Evolutionary conservation across 64 coral and sea anemone species (phyloP).

Genomic region (Montipora capricornis): DNA sequence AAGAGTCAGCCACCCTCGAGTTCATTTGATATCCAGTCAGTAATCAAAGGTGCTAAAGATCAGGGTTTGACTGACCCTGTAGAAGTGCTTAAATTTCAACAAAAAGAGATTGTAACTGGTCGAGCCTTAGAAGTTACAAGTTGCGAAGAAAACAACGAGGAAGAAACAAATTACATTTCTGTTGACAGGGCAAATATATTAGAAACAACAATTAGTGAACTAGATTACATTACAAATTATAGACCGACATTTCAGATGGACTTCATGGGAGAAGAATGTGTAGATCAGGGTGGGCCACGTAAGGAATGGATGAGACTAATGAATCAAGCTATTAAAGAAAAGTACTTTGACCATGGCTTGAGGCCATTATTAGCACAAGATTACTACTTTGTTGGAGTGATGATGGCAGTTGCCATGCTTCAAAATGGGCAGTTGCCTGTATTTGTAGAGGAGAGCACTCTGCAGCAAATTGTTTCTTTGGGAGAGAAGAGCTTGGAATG

Average conservation of each 20-base stretch:
- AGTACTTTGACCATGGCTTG: conserved; percentile 60
- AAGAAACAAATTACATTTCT: not conserved
- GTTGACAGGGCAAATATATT: conserved; percentile 9
- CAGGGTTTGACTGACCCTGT: conserved; percentile 28
- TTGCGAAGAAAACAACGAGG: not conserved
- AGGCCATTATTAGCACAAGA: not conserved
- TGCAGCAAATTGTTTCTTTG: no score
- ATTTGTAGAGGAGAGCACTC: not conserved
- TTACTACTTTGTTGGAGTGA: conserved; percentile 55
- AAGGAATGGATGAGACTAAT: conserved; percentile 56
- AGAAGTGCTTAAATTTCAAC: conserved; percentile 31
- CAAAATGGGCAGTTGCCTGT: conserved; percentile 42
- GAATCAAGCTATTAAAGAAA: conserved; percentile 35
- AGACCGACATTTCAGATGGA: conserved; percentile 41
- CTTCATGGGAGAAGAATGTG: conserved; percentile 52
- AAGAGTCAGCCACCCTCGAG: not conserved
- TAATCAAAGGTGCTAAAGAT: conserved; percentile 10
- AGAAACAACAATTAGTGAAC: conserved; percentile 34
- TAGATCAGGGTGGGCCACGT: conserved; percentile 40
- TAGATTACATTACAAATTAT: conserved; percentile 38
- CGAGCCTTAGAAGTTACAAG: conserved; percentile 20
- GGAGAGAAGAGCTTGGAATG: no score
- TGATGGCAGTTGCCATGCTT: conserved; percentile 44
- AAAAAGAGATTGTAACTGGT: conserved; percentile 29
- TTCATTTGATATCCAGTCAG: conserved; percentile 48